These are phyloP conservation scores for Myotis myotis DNA, from an alignment of 2,797 vertebrate genomes.

Conservation along the genomic window DNA sequence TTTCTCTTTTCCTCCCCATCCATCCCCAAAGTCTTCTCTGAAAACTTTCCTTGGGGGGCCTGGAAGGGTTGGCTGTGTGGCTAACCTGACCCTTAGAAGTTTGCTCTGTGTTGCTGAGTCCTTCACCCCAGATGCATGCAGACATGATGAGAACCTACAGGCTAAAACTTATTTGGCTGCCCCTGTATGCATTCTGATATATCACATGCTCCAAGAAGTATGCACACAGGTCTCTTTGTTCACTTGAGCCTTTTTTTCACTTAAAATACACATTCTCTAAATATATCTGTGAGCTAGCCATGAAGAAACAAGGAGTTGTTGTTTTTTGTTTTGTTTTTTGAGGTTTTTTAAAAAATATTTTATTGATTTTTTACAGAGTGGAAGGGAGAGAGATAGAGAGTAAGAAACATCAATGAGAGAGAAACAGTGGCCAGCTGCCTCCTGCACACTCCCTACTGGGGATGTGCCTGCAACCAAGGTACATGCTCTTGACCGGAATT, in stretches of 20 bases:
- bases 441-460: no score
- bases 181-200: not conserved
- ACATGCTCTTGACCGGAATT: no score
- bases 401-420: no score
- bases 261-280: constrained; percentile 49
- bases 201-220: not conserved
- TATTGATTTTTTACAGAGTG: no score
- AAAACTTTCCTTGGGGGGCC: not conserved
- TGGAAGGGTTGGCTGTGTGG: not conserved
- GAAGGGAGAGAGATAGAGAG: no score
- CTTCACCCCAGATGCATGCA: not conserved
- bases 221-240: not conserved
- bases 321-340: no score
- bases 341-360: no score
- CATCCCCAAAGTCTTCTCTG: not conserved
- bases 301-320: not conserved
- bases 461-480: no score
- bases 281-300: not conserved
- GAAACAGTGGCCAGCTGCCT: no score
- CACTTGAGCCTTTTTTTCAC: not conserved
- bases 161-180: not conserved
- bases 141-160: not conserved
- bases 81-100: not conserved
- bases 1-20: not conserved
- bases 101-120: not conserved